These are phyloP conservation scores for Himalopsyche tibetana DNA, from an alignment of 2,888 invertebrate species.

Conservation along the genomic window DNA sequence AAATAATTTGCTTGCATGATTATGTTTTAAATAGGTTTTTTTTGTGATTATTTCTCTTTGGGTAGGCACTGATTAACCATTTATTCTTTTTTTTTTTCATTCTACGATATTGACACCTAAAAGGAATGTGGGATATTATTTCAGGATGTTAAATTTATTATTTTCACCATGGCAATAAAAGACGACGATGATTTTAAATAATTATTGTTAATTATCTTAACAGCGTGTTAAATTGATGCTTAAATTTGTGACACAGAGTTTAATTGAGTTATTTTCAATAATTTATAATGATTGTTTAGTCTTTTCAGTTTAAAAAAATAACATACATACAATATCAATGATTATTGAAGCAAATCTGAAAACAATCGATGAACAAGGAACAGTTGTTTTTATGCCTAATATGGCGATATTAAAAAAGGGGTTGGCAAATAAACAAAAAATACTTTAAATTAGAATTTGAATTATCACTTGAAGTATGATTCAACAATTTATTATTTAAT, in stretches of 20 bases:
- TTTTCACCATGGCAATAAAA: not conserved
- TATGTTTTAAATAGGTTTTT: constrained; percentile 52
- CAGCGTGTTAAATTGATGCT: no score
- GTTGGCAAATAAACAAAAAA: no score
- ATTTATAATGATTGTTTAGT: no score
- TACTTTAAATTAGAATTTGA: not conserved
- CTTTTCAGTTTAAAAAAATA: no score
- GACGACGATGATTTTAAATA: not conserved
- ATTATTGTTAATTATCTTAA: no score
- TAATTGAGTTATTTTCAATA: no score
- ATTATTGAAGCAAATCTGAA: no score
- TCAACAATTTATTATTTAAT: constrained; percentile 18
- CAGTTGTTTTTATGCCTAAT: no score
- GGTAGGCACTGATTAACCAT: constrained; percentile 52
- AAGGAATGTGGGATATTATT: constrained; percentile 16
- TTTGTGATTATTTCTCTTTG: constrained; percentile 44
- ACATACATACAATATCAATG: no score
- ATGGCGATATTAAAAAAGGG: no score
- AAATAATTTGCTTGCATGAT: constrained; percentile 32
- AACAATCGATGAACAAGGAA: no score
- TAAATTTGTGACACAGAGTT: no score
- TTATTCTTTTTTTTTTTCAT: constrained; percentile 38
- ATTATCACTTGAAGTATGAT: not conserved
- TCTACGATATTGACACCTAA: not conserved
- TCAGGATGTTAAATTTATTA: not conserved